Base-by-base conservation (phyloP, 2,888 invertebrate species). In the Gortyna flavago region DNA sequence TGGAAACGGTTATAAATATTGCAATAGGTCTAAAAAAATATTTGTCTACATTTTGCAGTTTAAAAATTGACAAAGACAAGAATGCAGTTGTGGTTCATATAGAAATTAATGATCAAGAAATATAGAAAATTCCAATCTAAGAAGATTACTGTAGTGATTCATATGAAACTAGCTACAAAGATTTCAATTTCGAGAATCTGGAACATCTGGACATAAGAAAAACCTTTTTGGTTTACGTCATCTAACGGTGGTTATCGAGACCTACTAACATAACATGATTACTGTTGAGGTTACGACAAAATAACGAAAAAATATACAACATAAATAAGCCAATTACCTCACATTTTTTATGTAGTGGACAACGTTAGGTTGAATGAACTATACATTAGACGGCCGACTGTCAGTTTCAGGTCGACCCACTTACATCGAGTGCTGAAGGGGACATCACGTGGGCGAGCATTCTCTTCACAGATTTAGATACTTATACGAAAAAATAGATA, bases 381-480 rank as follows among this genome's bases (percentile, higher is more conserved):
- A 83, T 54, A 72, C 72, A 68, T 71, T 80, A 79, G 79, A 72
- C 48, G 54, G 68, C 35, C 74, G 48, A 79, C 75, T 75, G 80
- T 83, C 83, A 83, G 75, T 80, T 80, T 65, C 83, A 83, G 84
- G 65, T 48, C 80, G 84, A 71, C 83, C 83, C 83, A 83, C 83
- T 83, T 84, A 83, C 73, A n/a, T 83, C 64, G 75, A 83, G 84
- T 65, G 66, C 83, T 75, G 80, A 67, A 74, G 75, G 70, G 84
- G 78, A 71, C 82, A 62, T 67, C 77, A 84, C 84, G 74, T 75
- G 74, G 69, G 35, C 57, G 59, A 64, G 4, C 59, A 74, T 77
- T 83, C 67, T 83, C 71, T 74, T 38, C 41, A 80, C 18, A 84
- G 41, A 74, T 68, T 71, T 75, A 54, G 68, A 69, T 80, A 75